A percentile compares a stretch with the other conserved stretches of the same genome.
Conservation (phyloP, 2,888 invertebrate species). For the Drosophila tanythrix region DNA sequence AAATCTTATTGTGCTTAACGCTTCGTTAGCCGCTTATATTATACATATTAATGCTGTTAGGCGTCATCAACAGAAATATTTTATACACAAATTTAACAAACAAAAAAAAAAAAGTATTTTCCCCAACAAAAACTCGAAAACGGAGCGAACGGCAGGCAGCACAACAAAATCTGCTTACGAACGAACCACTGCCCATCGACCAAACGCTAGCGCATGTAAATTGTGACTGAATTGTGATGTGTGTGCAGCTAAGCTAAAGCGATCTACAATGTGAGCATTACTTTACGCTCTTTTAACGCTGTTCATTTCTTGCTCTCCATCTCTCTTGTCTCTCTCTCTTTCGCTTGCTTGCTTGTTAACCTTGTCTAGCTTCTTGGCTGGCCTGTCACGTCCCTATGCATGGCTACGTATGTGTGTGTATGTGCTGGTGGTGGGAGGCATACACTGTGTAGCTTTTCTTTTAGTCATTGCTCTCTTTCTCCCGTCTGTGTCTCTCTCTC, state of each 20-base stretch:
- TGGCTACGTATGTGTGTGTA: background rate
- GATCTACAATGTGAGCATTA: background rate
- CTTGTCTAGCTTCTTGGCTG: slow-evolving; percentile 6
- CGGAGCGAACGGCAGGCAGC: background rate
- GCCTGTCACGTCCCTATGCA: background rate
- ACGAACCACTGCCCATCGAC: background rate
- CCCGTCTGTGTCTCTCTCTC: background rate
- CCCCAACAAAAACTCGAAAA: slow-evolving; percentile 9
- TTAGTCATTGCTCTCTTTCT: background rate
- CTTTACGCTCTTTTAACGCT: background rate
- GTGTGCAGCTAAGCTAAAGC: background rate
- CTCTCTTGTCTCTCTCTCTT: background rate
- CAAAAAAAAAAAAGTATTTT: slow-evolving; percentile 6
- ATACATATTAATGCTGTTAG: slow-evolving; percentile 54
- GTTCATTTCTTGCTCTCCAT: background rate
- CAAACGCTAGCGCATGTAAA: background rate
- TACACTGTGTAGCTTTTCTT: slow-evolving; percentile 1
- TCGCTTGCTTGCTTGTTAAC: background rate
- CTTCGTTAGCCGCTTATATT: slow-evolving; percentile 42
- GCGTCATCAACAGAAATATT: slow-evolving; percentile 65
- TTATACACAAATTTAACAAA: slow-evolving; percentile 17
- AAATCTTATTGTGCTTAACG: slow-evolving; percentile 33
- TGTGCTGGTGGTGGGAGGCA: background rate
- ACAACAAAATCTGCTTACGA: too few species aligned
- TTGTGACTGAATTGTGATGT: background rate